Percentiles rank a stretch among this genome's conserved stretches.
Evolutionary conservation across 2,797 vertebrate species (phyloP).

Genomic region (Enteromius trimaculatus): DNA sequence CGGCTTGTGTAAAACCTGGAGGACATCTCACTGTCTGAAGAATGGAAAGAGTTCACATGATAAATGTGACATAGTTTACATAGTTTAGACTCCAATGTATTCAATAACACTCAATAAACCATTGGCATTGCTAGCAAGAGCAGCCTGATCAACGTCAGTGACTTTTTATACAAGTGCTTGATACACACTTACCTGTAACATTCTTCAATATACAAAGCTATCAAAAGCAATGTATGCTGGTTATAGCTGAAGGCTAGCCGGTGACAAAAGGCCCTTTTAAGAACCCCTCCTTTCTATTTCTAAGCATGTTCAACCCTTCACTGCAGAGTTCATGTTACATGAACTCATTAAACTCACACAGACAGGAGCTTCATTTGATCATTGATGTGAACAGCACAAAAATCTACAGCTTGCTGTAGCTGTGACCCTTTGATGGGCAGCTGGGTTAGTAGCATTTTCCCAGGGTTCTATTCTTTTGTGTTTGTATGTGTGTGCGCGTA

Average conservation of each 20-base stretch:
- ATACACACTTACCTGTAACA: not conserved
- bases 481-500: slow-evolving; percentile 9
- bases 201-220: not conserved
- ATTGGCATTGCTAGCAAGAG: not conserved
- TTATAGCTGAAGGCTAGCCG: not conserved
- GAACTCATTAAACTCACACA: slow-evolving; percentile 19
- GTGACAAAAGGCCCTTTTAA: slow-evolving; percentile 8
- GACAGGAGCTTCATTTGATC: not conserved
- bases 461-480: not conserved
- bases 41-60: not conserved
- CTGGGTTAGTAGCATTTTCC: slow-evolving; percentile 3
- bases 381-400: not conserved
- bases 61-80: not conserved
- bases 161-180: not conserved
- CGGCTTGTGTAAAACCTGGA: not conserved
- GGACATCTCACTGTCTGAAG: not conserved
- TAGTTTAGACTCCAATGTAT: not conserved
- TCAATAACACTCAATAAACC: not conserved
- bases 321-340: not conserved
- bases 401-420: slow-evolving; percentile 3
- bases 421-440: slow-evolving; percentile 27
- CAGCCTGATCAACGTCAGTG: not conserved
- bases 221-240: not conserved
- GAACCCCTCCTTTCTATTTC: not conserved
- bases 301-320: not conserved